A percentile compares a stretch with the other conserved stretches of the same genome.
These are phyloP conservation scores for Acanthosepion lycidas DNA, from an alignment of 2,888 invertebrate genomes.

Conservation along the genomic window DNA sequence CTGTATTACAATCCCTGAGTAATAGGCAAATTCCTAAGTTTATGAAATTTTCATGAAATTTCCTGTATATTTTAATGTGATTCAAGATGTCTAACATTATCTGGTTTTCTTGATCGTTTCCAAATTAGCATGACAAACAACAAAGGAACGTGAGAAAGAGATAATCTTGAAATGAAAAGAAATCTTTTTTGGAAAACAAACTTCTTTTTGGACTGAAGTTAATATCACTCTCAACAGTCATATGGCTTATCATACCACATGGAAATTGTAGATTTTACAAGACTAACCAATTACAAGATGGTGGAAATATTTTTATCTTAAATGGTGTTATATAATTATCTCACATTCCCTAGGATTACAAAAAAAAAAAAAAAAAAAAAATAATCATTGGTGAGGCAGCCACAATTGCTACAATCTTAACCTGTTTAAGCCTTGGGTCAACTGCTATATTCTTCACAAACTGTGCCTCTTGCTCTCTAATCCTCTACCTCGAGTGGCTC, in stretches of 20 bases:
- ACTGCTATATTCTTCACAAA: too few species aligned
- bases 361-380: too few species aligned
- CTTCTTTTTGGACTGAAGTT: not conserved
- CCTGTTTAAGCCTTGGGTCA: too few species aligned
- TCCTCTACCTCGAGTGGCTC: too few species aligned
- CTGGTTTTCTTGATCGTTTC: not conserved
- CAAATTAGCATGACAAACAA: not conserved
- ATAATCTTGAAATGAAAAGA: not conserved
- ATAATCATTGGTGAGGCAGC: too few species aligned
- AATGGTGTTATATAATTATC: not conserved
- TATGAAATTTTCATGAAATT: constrained; percentile 21
- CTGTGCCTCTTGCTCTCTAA: too few species aligned
- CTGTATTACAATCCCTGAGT: not conserved
- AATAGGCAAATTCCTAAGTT: constrained; percentile 16
- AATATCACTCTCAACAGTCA: not conserved
- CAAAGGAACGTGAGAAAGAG: not conserved
- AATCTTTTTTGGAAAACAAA: not conserved
- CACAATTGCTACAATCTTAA: too few species aligned
- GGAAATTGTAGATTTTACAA: not conserved
- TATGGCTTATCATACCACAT: not conserved
- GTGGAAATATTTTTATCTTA: not conserved
- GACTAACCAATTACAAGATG: not conserved
- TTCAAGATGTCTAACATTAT: not conserved
- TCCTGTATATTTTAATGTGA: not conserved
- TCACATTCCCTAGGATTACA: not conserved